Base-by-base conservation (phyloP, 1,140 invertebrate species). In the Achroia grisella region DNA sequence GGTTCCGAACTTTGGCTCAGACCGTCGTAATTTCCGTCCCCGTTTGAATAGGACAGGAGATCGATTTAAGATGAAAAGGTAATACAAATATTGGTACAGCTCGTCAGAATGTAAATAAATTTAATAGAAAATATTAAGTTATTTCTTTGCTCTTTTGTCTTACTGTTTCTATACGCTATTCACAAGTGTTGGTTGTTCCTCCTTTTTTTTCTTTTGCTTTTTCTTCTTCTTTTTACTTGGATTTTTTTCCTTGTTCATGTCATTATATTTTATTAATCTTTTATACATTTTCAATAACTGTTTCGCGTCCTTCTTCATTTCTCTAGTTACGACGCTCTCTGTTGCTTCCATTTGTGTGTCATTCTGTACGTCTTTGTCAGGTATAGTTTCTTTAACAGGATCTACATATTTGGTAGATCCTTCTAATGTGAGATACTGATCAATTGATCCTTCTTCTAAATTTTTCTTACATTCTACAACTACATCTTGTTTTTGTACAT, bases 271-370 rank as follows among this genome's bases (percentile, higher is more conserved):
- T 6, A 86, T 34, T 10, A 87, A 53, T 44, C 70, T 83, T 49
- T 84, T 86, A 31, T 86, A 87, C 86, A 87, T 87, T 66, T 80
- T 86, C 31, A 86, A 44, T 1, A 87, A 44, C 39, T 80, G 68
- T 44, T 85, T 86, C 0, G 86, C 86, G 35, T 87, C 84, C 55
- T 76, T 86, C 30, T 72, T 72, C 76, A 87, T 82, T 58, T 81
- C 77, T 39, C 61, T 71, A 0, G 66, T 67, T 1, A 77, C 58
- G 32, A 13, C 23, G 10, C 32, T 29, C n/a, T 41, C 23, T 33
- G 44, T 32, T 15, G 31, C 31, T 23, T 47, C 10, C 10, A 40
- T 37, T 27, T 23, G 17, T 23, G 8, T 17, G 10, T 44, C 17
- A 13, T 43, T 39, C 33, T 52, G 31, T 37, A 46, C 41, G 15